Evolutionary conservation across 2,113 vertebrate genomes (phyloP), one percentile per base, ranked within the genome.

Genomic region (Nothoprocta perdicaria): DNA sequence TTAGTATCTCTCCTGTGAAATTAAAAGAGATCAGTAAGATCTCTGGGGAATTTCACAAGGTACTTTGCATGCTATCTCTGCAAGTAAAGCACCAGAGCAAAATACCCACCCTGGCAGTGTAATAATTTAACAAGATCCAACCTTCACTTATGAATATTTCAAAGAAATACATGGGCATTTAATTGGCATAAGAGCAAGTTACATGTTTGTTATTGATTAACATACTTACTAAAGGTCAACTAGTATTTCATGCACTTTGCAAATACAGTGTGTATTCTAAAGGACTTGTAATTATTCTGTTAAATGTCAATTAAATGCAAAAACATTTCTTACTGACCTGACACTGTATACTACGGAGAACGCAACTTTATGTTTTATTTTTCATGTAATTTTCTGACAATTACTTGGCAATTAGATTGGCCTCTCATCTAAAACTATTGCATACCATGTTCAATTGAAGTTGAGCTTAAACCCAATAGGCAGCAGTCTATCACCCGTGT

Each of bases 251-350:
- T 90, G 76, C 80, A 67, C 76, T 93, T 89, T 95, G 76, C 8
- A 95, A 92, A 93, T 92, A 84, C 86, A 68, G 68, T 62, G 46
- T 85, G 84, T 80, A 84, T 80, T 78, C 74, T 93, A 97, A 92
- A 84, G 58, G 75, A 77, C 80, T 72, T 89, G 85, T 78, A 96
- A 97, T 96, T 94, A 94, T 88, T 97, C 93, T 93, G 84, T 94
- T 95, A 95, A 94, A 96, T 95, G 90, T 95, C 91, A 95, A 95
- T 96, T 96, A 94, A 94, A 96, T 96, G 81, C 94, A 94, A 92
- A 94, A 73, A 33, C 38, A 75, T 86, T 84, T 83, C 38, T 89
- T 73, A 74, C 43, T 16, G 67, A 60, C n/a, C 66, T 63, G 65
- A 86, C 19, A 18, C 35, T 50, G 43, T 50, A 68, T 17, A 52